Conservation (phyloP, 2,888 invertebrate genomes). For the Pheosia tremula region DNA sequence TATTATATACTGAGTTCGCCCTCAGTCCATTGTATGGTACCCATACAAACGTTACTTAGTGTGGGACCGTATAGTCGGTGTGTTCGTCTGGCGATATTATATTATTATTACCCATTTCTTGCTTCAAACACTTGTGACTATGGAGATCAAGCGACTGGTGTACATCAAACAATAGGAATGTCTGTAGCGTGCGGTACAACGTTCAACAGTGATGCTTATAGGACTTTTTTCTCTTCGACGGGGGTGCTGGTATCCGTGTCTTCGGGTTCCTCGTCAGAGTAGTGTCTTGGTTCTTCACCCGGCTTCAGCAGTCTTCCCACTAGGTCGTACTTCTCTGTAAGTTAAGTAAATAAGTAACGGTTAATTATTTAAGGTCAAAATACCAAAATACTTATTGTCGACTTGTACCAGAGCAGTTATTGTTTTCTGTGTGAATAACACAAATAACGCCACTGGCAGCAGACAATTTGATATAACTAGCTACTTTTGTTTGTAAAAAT, state of each 20-base stretch:
- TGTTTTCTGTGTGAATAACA: too few species aligned
- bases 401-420: too few species aligned
- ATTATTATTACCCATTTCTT: neutral
- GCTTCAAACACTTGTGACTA: neutral
- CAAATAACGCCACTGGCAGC: too few species aligned
- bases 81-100: too few species aligned
- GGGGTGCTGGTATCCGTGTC: conserved; percentile 67
- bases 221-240: conserved; percentile 64
- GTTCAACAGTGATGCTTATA: conserved; percentile 42
- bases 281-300: conserved; percentile 95
- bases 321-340: conserved; percentile 96
- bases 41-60: too few species aligned
- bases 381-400: too few species aligned
- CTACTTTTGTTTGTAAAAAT: too few species aligned
- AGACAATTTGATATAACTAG: too few species aligned
- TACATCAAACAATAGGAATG: conserved; percentile 23
- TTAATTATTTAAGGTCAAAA: too few species aligned
- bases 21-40: too few species aligned
- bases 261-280: conserved; percentile 94
- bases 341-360: neutral
- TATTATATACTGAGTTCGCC: too few species aligned
- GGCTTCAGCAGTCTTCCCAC: conserved; percentile 96
- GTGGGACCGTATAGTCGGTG: too few species aligned
- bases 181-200: neutral
- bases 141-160: neutral